Base-by-base conservation (phyloP, 2,113 vertebrate genomes). In the Eublepharis macularius region DNA sequence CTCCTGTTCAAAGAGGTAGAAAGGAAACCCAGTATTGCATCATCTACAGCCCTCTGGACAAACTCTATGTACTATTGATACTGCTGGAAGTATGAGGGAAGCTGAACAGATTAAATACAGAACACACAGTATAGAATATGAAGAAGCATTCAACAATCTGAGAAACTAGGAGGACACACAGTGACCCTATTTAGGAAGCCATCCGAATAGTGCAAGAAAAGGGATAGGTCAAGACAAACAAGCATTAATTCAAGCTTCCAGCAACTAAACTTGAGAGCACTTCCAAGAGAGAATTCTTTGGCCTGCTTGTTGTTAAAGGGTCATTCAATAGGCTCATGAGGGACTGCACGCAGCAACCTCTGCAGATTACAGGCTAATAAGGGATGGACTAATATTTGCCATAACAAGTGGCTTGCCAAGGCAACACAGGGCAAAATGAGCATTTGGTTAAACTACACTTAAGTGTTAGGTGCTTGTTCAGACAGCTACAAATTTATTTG, bases 1-100 rank as follows among this genome's bases (percentile, higher is more conserved):
- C 45, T 80, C 32, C 76, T 65, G 65, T 41, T 11, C 11, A 6
- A 65, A 88, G 73, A 70, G 54, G 80, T 14, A 85, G 66, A 65
- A 84, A 76, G 17, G 32, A 86, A 57, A 36, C 85, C 29, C 60
- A 75, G 17, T 17, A 76, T 69, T 43, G 68, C 77, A 66, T 68
- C 86, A 86, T 69, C 54, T 11, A 0, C 0, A 80, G 82, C 80
- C 89, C 85, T 86, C 78, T 80, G 74, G 81, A 75, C 81, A 86
- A 79, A 90, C 86, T 92, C 83, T 85, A 84, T 79, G 78, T 88
- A 49, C 84, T n/a, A 80, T 49, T 4, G 41, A 26, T 88, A 86
- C 82, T 86, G 84, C 82, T 88, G 74, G 85, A 70, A 88, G 74
- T 81, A 75, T 74, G 84, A 89, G 10, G 54, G 76, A 90, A 91